A percentile compares a stretch with the other conserved stretches of the same genome.
These are phyloP conservation scores for Drosophila ficusphila DNA, from an alignment of 1,140 invertebrate genomes.

Conservation along the genomic window DNA sequence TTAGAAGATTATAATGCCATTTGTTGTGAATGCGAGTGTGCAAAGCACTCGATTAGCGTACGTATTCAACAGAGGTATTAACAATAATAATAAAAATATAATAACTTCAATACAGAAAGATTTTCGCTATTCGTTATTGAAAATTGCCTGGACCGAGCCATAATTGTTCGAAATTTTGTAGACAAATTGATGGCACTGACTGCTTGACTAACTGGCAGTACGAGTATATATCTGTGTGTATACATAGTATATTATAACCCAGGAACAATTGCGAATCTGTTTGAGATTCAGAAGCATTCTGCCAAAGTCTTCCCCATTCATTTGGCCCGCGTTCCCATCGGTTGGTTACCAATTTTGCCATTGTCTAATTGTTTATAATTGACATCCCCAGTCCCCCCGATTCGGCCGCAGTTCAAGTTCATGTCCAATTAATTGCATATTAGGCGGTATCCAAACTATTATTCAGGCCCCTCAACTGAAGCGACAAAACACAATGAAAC, in stretches of 20 bases:
- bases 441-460: constrained; percentile 58
- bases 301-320: constrained; percentile 30
- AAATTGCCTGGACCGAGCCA: constrained; percentile 59
- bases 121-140: constrained; percentile 66
- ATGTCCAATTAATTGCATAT: constrained; percentile 77
- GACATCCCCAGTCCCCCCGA: neutral
- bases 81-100: constrained; percentile 60
- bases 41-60: constrained; percentile 2
- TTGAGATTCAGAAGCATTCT: constrained; percentile 22
- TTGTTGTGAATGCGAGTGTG: constrained; percentile 17
- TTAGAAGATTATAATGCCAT: constrained; percentile 35
- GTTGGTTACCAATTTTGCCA: constrained; percentile 57
- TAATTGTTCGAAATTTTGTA: constrained; percentile 63
- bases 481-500: constrained; percentile 37
- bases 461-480: constrained; percentile 61
- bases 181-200: constrained; percentile 39
- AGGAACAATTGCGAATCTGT: constrained; percentile 14
- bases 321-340: constrained; percentile 46
- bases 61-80: constrained; percentile 27
- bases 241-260: neutral
- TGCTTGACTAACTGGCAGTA: constrained; percentile 17
- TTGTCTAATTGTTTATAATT: constrained; percentile 57
- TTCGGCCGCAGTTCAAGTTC: constrained; percentile 51
- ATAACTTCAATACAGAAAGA: constrained; percentile 43
- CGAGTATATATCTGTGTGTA: neutral